phyloP scores from a whole-genome alignment of 2,113 vertebrate species.

The Ochotona curzoniae region DNA sequence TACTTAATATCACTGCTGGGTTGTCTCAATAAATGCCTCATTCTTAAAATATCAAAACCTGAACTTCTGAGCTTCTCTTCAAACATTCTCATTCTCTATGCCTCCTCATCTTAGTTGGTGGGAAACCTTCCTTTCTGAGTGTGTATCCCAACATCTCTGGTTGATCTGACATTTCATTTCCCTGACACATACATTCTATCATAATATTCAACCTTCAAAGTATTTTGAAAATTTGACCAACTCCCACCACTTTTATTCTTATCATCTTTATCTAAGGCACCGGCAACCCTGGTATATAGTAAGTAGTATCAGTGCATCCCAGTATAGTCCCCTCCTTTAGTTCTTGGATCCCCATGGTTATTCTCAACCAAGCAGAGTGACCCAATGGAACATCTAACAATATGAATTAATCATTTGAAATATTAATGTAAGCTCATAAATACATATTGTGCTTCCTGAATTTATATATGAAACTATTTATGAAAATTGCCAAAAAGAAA shows the following conservation, averaged over 20 bases:
- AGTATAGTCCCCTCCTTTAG: background rate
- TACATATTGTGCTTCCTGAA: background rate
- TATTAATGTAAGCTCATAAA: background rate
- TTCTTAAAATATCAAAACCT: background rate
- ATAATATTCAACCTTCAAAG: background rate
- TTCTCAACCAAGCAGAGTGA: background rate
- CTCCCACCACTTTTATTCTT: background rate
- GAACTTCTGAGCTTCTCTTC: background rate
- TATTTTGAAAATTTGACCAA: background rate
- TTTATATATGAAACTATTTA: background rate
- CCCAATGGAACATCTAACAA: background rate
- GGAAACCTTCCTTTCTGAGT: background rate
- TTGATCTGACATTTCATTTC: background rate
- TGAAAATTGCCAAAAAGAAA: background rate
- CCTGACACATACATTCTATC: background rate
- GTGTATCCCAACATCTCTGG: background rate
- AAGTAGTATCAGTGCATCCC: background rate
- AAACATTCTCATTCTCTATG: background rate
- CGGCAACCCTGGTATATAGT: fast-evolving
- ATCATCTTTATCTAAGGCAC: background rate
- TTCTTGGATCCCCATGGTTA: background rate
- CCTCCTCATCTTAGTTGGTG: background rate
- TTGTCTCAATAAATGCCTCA: background rate
- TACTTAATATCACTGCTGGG: background rate
- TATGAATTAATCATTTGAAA: background rate